Evolutionary conservation across 2,888 invertebrate genomes (phyloP), one percentile per base, ranked within the genome.

Genomic region (Macaria liturata): DNA sequence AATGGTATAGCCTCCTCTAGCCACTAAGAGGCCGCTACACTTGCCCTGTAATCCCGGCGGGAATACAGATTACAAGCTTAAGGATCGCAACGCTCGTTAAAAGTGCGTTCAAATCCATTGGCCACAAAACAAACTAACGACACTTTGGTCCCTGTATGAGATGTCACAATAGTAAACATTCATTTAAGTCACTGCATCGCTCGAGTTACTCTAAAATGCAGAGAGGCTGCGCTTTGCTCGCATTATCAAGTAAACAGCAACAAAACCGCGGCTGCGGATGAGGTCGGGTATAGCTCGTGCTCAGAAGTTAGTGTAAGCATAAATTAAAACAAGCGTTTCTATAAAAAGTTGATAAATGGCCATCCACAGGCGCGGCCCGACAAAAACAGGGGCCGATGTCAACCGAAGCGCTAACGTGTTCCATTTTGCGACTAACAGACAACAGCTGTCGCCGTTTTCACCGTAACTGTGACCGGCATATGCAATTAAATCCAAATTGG

Each of bases 281-380:
- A 86, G 86, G 86, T 88, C 80, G 81, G 75, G 83, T 85, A 88
- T 88, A 88, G 81, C 84, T 80, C 74, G 74, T 75, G 76, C 85
- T 82, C 76, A 76, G 78, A 85, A 87, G 82, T 88, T 85, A 83
- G 86, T 83, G 82, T 84, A 81, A 86, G 89, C 88, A 88, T 90
- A 91, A 89, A 89, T 89, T 91, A 90, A 90, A 88, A 88, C 88
- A 89, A 88, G 85, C 80, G 80, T 86, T 86, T 80, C 78, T 80
- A 86, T 88, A 91, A 91, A 91, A 91, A 91, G 88, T 88, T 90
- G 90, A 91, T 88, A 90, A 91, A 91, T 91, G 85, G 85, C 81
- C 77, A 76, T 86, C 77, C 85, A 80, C 87, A 82, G 84, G 82
- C 87, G 82, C 85, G 83, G 83, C 73, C 70, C 80, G 80, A 83